A percentile compares a stretch with the other conserved stretches of the same genome.
phyloP scores from a whole-genome alignment of 2,888 invertebrate genomes.

The Itoplectis maculator region DNA sequence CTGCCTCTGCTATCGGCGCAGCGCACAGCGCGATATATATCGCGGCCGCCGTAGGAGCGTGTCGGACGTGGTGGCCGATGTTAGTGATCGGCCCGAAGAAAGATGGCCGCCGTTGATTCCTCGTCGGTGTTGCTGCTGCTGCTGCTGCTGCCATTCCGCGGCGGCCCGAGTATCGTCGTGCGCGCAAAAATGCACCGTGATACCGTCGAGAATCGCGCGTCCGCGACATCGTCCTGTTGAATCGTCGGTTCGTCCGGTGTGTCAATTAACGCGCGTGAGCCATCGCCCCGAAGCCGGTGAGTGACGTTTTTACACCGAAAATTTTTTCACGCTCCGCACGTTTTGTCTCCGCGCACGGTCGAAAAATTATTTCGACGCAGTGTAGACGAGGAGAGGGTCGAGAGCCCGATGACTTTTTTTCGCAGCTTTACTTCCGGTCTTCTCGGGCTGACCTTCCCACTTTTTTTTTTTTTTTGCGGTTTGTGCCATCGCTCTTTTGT shows the following conservation, averaged over 20 bases:
- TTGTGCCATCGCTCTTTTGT: background rate
- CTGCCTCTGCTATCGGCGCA: no score
- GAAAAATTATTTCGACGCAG: constrained; percentile 3
- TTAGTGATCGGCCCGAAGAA: constrained; percentile 70
- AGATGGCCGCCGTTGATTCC: constrained; percentile 79
- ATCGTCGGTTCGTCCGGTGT: constrained; percentile 47
- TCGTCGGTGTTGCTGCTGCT: constrained; percentile 75
- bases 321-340: constrained; percentile 13
- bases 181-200: constrained; percentile 45
- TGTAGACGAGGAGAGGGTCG: constrained; percentile 13
- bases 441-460: constrained; percentile 31
- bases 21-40: background rate
- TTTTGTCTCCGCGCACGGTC: no score
- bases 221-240: constrained; percentile 20
- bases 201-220: constrained; percentile 27
- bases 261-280: constrained; percentile 48
- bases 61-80: constrained; percentile 28
- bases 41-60: background rate
- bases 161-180: constrained; percentile 72
- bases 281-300: constrained; percentile 61
- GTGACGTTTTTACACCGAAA: constrained; percentile 60
- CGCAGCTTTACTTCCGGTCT: background rate
- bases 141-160: constrained; percentile 77
- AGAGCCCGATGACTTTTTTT: constrained; percentile 13
- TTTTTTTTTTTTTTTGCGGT: background rate